Evolutionary conservation across 2,113 vertebrate genomes (phyloP).

Genomic region (Tauraco erythrolophus): DNA sequence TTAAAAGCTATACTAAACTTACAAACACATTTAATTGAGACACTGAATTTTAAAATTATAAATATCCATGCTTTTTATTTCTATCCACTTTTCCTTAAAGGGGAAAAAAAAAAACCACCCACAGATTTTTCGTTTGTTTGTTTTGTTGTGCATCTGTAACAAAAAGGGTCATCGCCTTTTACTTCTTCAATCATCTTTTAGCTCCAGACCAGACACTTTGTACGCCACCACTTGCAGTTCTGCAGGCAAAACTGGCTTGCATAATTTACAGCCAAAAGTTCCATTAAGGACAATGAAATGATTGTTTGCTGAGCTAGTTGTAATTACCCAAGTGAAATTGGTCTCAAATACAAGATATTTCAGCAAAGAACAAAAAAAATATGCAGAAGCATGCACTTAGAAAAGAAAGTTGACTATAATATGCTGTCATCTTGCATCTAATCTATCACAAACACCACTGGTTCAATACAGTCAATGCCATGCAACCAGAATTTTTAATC

Average conservation of each 20-base stretch:
- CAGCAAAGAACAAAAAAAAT: not conserved
- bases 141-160: not conserved
- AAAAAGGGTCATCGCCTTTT: not conserved
- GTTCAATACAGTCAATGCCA: not conserved
- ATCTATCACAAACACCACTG: not conserved
- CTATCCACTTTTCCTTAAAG: not conserved
- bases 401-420: not conserved
- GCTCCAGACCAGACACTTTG: not conserved
- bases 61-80: not conserved
- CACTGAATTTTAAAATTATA: not conserved
- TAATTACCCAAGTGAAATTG: not conserved
- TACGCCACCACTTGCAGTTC: not conserved
- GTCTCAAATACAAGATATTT: not conserved
- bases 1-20: not conserved
- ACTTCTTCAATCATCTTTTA: not conserved
- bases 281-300: not conserved
- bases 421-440: not conserved
- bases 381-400: not conserved
- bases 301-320: not conserved
- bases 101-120: not conserved
- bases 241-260: not conserved
- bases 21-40: not conserved
- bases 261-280: not conserved
- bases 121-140: not conserved
- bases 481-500: slow-evolving; percentile 16